These are phyloP conservation scores for Steinernema feltiae DNA, from an alignment of 1,140 invertebrate genomes.

Conservation along the genomic window DNA sequence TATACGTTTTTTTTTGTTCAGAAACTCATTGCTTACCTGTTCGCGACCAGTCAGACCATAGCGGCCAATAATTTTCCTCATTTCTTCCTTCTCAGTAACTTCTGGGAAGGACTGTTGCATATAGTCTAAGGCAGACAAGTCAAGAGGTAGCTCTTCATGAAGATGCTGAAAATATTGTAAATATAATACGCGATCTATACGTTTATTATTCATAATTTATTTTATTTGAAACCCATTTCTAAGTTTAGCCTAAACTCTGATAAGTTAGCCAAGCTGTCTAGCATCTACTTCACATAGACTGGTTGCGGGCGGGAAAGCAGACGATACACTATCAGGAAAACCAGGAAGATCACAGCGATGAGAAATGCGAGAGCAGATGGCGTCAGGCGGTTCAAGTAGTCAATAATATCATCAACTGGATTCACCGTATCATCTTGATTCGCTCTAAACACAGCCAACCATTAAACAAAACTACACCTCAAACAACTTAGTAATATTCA, in stretches of 20 bases:
- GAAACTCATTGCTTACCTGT: conserved; percentile 66
- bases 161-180: conserved; percentile 67
- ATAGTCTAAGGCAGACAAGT: conserved; percentile 89
- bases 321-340: conserved; percentile 10
- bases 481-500: background rate
- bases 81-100: conserved; percentile 94
- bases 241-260: too few relatives aligned
- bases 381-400: conserved; percentile 19
- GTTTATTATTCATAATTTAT: too few relatives aligned
- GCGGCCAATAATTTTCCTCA: conserved; percentile 95
- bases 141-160: conserved; percentile 87
- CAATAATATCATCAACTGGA: conserved; percentile 12
- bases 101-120: conserved; percentile 96
- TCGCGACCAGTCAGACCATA: conserved; percentile 93
- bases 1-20: background rate
- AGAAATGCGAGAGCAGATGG: background rate
- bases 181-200: too few relatives aligned
- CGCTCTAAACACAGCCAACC: background rate
- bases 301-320: background rate
- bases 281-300: background rate
- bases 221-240: too few relatives aligned
- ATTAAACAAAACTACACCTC: background rate
- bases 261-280: too few relatives aligned
- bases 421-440: background rate
- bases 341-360: conserved; percentile 3